A percentile compares a stretch with the other conserved stretches of the same genome.
These are phyloP conservation scores for Limnephilus rhombicus DNA, from an alignment of 2,888 invertebrate genomes.

Conservation along the genomic window DNA sequence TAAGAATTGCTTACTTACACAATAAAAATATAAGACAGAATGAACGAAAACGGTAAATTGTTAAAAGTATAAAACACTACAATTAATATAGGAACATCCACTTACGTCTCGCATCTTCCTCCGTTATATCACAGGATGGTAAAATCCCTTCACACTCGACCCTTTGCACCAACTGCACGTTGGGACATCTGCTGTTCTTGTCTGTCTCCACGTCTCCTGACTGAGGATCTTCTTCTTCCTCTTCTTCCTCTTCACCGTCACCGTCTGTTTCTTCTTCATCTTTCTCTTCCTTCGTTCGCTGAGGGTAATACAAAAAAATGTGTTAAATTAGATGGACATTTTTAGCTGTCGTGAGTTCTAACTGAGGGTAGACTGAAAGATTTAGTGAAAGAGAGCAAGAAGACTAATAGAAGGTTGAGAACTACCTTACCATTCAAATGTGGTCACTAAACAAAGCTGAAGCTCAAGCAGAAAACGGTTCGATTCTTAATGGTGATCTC, in stretches of 20 bases:
- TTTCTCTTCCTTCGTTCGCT: neutral
- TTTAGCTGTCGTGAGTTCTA: neutral
- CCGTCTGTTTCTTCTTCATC: neutral
- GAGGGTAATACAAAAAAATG: neutral
- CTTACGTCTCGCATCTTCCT: conserved; percentile 69
- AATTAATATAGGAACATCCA: neutral
- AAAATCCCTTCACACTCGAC: conserved; percentile 73
- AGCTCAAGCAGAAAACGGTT: neutral
- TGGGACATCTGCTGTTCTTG: conserved; percentile 71
- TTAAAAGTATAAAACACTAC: neutral
- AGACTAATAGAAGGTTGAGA: neutral
- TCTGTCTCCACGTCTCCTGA: conserved; percentile 58
- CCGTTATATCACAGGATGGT: conserved; percentile 69
- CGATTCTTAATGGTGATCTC: neutral
- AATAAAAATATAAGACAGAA: neutral
- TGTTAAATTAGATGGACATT: neutral
- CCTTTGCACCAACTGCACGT: conserved; percentile 75
- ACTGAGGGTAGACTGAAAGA: neutral
- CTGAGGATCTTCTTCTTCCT: conserved; percentile 46
- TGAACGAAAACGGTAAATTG: neutral
- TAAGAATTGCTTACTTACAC: neutral
- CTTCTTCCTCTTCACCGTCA: conserved; percentile 43
- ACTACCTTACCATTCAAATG: neutral
- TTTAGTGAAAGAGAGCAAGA: neutral
- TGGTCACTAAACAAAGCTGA: neutral